A percentile compares a stretch with the other conserved stretches of the same genome.
Conservation (phyloP, 2,888 invertebrate genomes). For the Flabesymbios commensalis region DNA sequence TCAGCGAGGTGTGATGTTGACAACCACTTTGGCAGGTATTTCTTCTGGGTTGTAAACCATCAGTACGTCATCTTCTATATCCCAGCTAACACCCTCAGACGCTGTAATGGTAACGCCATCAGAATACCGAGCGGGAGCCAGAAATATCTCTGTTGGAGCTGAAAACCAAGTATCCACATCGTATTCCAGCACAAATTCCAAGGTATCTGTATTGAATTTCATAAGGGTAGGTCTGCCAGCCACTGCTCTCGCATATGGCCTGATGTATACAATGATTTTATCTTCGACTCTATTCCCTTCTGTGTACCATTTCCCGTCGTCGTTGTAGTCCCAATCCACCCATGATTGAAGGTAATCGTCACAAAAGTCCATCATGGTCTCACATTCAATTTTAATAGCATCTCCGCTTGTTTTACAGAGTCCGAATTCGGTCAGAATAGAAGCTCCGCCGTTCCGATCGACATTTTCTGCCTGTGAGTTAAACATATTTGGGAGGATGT, state of each 20-base stretch:
- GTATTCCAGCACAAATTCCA: slow-evolving; percentile 27
- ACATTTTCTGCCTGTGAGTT: slow-evolving; percentile 5
- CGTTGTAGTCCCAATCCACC: slow-evolving; percentile 43
- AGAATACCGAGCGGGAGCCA: too few relatives aligned
- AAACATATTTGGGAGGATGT: slow-evolving; percentile 24
- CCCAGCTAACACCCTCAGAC: too few relatives aligned
- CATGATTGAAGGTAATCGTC: slow-evolving; percentile 39
- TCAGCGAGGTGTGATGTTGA: too few relatives aligned
- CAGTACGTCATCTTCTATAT: too few relatives aligned
- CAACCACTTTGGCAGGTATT: too few relatives aligned
- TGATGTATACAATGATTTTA: slow-evolving; percentile 22
- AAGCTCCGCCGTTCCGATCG: slow-evolving; percentile 32
- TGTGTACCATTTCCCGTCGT: slow-evolving; percentile 23
- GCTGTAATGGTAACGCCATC: too few relatives aligned
- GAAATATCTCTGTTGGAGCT: slow-evolving; percentile 37
- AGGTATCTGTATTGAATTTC: slow-evolving; percentile 27
- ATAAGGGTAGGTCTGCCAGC: slow-evolving; percentile 33
- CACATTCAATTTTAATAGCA: slow-evolving; percentile 12
- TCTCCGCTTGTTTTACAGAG: slow-evolving; percentile 32
- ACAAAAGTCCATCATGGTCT: slow-evolving; percentile 28
- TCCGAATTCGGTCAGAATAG: slow-evolving; percentile 44
- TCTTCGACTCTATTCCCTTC: slow-evolving; percentile 6
- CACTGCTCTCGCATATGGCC: slow-evolving; percentile 37
- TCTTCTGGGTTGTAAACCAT: too few relatives aligned
- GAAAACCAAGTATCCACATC: slow-evolving; percentile 15